Base-by-base conservation (phyloP, 2,113 vertebrate species). In the Callospermophilus lateralis region DNA sequence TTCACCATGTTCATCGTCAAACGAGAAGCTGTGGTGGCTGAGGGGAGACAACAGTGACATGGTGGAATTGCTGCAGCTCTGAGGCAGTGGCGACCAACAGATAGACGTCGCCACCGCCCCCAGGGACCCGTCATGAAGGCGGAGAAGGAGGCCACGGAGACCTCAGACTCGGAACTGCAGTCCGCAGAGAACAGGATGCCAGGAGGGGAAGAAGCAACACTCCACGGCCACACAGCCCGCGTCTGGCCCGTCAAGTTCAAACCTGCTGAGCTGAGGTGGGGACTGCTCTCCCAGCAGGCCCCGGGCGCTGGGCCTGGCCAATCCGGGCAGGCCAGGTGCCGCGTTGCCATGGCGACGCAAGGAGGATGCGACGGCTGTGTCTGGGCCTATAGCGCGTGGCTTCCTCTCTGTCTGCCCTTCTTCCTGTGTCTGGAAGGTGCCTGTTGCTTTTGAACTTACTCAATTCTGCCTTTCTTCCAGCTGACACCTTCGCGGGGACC, bases 21-120 rank as follows among this genome's bases (percentile, higher is more conserved):
- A 95, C 19, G 51, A 97, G 85, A 98, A 99, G 97, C 99, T 99
- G 93, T 97, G 98, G 58, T 98, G 98, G 92, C 99, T 99, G 72
- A 99, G 99, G 2, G 98, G 98, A 9, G 99, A 99, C n/a, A 99
- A 97, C 65, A 99, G 93, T 39, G 99, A 99, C 97, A 98, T 98
- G 0, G 98, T 98, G 61, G 99, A 99, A 45, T 98, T 67, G 84
- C 97, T 96, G 92, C 91, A 90, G 96, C 95, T 97, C 37, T 12
- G 58, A 13, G 84, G 58, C 30, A 30, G 86, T 6, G 63, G 34
- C 8, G 20, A 34, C 13, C 74, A 76, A 37, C 84, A 1, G 20
- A 15, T 17, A 1, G 81, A 63, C 76, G 55, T 9, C 39, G 51
- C 4, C 80, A 8, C 85, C 3, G 30, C 34, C 65, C 81, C 81